Evolutionary conservation across 1,140 invertebrate species (phyloP).

Genomic region (Drosophila teissieri): DNA sequence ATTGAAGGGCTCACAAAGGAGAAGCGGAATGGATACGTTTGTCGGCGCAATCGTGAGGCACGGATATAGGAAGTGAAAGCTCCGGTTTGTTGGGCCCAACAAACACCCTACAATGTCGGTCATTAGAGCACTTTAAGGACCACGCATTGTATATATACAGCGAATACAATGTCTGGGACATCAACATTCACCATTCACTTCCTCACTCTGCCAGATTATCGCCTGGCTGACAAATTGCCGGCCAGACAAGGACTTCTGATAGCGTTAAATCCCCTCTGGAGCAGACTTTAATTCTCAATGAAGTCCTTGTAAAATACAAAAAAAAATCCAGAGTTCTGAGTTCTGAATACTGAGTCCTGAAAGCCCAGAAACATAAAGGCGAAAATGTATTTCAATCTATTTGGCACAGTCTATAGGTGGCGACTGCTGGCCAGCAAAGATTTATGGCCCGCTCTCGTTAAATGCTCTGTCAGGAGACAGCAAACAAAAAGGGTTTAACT

Average conservation of each 20-base stretch:
- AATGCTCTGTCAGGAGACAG: constrained; percentile 51
- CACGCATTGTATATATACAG: constrained; percentile 7
- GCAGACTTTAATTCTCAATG: constrained; percentile 50
- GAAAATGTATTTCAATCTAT: constrained; percentile 80
- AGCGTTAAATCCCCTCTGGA: constrained; percentile 27
- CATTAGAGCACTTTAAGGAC: constrained; percentile 67
- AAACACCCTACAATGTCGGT: constrained; percentile 60
- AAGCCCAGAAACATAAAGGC: constrained; percentile 39
- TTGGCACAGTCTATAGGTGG: constrained; percentile 55
- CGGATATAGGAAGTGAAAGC: constrained; percentile 53
- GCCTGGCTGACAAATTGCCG: constrained; percentile 68
- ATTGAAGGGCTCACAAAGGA: constrained; percentile 42
- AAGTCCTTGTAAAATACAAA: constrained; percentile 40
- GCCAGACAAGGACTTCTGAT: constrained; percentile 38
- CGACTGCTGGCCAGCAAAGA: constrained; percentile 47
- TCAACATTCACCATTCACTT: background rate
- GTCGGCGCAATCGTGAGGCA: constrained; percentile 46
- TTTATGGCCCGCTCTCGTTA: constrained; percentile 66
- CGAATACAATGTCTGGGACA: constrained; percentile 35
- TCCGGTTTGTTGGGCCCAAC: background rate
- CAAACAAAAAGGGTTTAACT: constrained; percentile 61
- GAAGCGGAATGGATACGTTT: constrained; percentile 37
- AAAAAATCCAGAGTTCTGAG: background rate
- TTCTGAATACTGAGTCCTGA: constrained; percentile 10
- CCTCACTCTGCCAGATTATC: constrained; percentile 22